Percentiles rank a stretch among this genome's conserved stretches.
These are phyloP conservation scores for Orestias chungarensis DNA, from an alignment of 2,797 vertebrate genomes.

Conservation along the genomic window DNA sequence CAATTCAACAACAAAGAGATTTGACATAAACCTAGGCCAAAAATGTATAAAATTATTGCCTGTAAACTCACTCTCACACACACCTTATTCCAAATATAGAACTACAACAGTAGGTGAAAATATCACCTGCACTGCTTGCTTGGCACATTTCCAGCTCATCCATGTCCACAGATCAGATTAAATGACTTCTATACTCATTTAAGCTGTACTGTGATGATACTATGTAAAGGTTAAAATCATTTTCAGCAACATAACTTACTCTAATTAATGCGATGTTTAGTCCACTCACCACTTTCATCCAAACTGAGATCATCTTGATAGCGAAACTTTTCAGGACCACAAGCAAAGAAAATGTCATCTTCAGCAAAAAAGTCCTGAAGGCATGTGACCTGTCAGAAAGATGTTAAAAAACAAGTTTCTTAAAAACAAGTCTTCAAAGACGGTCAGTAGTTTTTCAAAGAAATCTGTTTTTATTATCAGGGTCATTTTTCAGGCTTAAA, in stretches of 20 bases:
- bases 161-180: not conserved
- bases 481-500: not conserved
- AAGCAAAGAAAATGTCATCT: conserved; percentile 98
- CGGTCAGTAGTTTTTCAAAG: not conserved
- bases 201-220: not conserved
- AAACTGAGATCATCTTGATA: conserved; percentile 98
- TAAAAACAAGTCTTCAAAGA: not conserved
- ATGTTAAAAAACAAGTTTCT: not conserved
- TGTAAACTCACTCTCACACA: not conserved
- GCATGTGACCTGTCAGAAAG: conserved; percentile 86
- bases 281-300: conserved; percentile 89
- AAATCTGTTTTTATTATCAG: not conserved
- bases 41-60: not conserved
- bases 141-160: not conserved
- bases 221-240: not conserved
- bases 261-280: not conserved
- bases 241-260: not conserved
- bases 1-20: not conserved
- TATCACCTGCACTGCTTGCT: not conserved
- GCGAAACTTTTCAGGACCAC: conserved; percentile 98
- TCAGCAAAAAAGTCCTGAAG: conserved; percentile 98
- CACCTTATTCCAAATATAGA: conserved; percentile 4
- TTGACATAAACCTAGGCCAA: conserved; percentile 6
- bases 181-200: not conserved
- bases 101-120: conserved; percentile 10